Evolutionary conservation across 64 coral and sea anemone species (phyloP), one percentile per base, ranked within the genome.

Genomic region (Dendrophyllia cribrosa): DNA sequence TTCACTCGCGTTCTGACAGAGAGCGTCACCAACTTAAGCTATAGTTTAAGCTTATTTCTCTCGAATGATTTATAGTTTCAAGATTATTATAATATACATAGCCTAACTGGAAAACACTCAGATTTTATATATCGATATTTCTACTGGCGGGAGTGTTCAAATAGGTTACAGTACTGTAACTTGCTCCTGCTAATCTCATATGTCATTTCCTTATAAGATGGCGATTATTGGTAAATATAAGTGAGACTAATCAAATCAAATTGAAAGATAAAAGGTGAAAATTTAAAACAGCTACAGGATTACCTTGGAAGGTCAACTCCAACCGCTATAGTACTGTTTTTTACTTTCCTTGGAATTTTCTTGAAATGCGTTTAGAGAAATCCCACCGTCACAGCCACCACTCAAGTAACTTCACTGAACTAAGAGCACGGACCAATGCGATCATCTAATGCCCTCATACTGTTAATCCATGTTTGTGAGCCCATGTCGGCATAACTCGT

Each of bases 241-340:
- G 34, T 46, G 34, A 82, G 13, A 2, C 16, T 11, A 6, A 75
- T 48, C 2, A 82, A 63, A 17, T 12, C 19, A 43, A 19, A 65
- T 7, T 45, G 3, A 4, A 9, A n/a, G 17, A 69, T 9, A 69
- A 22, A 19, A 20, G 19, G 17, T 50, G 4, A 45, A 63, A 44
- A 19, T 1, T 24, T 11, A 14, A 24, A 17, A 4, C 76, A 34
- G 34, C 34, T 34, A 1, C 53, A 56, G 5, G 53, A 56, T 63
- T 84, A 84, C 80, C 62, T 84, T 68, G 80, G 61, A 51, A 50
- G 45, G 80, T 24, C 79, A 66, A 46, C 63, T 68, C 62, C 46
- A 7, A 51, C 46, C 22, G 17, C 43, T 49, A n/a, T n/a, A n/a
- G n/a, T n/a, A 3, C 19, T 43, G 34, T 84, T 66, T 23, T 47